Evolutionary conservation across 2,113 vertebrate species (phyloP).

Genomic region (Platanista minor): DNA sequence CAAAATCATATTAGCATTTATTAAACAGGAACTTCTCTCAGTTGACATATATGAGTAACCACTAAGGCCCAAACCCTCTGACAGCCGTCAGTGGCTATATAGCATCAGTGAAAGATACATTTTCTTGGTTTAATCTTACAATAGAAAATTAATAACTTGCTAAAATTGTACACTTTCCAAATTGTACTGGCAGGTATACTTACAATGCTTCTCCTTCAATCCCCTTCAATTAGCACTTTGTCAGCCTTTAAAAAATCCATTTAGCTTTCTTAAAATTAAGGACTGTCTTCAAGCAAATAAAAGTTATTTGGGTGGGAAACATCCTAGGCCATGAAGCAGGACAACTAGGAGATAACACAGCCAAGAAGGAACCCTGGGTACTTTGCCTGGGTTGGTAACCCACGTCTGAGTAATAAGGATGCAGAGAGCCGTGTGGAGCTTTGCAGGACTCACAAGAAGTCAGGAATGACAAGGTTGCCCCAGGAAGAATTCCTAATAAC

Average conservation of each 20-base stretch:
- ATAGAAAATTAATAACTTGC: background rate
- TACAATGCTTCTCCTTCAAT: background rate
- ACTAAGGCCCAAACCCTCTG: background rate
- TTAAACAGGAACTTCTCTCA: background rate
- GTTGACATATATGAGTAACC: background rate
- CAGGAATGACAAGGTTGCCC: background rate
- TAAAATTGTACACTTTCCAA: background rate
- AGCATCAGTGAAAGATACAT: background rate
- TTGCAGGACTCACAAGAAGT: background rate
- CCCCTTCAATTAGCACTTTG: background rate
- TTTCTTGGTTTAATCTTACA: background rate
- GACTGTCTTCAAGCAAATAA: background rate
- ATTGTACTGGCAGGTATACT: background rate
- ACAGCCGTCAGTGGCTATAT: background rate
- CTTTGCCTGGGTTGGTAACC: background rate
- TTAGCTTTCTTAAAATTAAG: background rate
- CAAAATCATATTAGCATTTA: background rate
- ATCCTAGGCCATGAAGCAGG: background rate
- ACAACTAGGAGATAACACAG: background rate
- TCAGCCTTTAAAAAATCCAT: background rate
- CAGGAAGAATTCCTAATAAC: background rate
- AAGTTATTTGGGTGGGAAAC: background rate
- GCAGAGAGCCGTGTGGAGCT: fast-evolving
- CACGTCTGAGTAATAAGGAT: background rate
- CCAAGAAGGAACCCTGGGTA: background rate